phyloP scores from a whole-genome alignment of 2,888 invertebrate genomes.

The Crocallis elinguaria region DNA sequence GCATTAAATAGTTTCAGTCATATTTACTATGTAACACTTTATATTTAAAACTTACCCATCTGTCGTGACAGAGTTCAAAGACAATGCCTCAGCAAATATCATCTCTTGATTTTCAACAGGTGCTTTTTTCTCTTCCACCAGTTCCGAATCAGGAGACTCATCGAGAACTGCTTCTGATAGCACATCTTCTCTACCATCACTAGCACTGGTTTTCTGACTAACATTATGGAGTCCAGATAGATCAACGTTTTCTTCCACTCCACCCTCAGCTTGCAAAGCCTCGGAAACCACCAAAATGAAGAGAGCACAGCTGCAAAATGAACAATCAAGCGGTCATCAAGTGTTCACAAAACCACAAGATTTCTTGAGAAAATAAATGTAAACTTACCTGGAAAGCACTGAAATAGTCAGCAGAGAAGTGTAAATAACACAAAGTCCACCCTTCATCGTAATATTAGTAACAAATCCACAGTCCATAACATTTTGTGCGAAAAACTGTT shows the following conservation, averaged over 20 bases:
- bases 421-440: conserved; percentile 84
- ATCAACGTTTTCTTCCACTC: conserved; percentile 59
- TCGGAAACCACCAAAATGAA: conserved; percentile 86
- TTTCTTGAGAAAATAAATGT: not conserved
- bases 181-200: conserved; percentile 28
- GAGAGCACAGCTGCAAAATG: conserved; percentile 78
- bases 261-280: conserved; percentile 70
- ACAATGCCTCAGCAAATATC: conserved; percentile 79
- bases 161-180: conserved; percentile 6
- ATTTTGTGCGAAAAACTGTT: conserved; percentile 76
- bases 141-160: conserved; percentile 27
- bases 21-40: not conserved
- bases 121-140: conserved; percentile 35
- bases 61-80: conserved; percentile 83
- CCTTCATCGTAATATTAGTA: conserved; percentile 85
- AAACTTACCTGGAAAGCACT: conserved; percentile 83
- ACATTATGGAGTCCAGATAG: conserved; percentile 76
- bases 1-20: not conserved
- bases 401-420: conserved; percentile 86
- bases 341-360: not conserved
- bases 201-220: conserved; percentile 59
- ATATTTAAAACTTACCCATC: conserved; percentile 77
- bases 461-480: conserved; percentile 78
- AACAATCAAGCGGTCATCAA: conserved; percentile 3
- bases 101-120: conserved; percentile 64